Evolutionary conservation across 1,140 invertebrate species (phyloP), one percentile per base, ranked within the genome.

Genomic region (Drosophila sechellia): DNA sequence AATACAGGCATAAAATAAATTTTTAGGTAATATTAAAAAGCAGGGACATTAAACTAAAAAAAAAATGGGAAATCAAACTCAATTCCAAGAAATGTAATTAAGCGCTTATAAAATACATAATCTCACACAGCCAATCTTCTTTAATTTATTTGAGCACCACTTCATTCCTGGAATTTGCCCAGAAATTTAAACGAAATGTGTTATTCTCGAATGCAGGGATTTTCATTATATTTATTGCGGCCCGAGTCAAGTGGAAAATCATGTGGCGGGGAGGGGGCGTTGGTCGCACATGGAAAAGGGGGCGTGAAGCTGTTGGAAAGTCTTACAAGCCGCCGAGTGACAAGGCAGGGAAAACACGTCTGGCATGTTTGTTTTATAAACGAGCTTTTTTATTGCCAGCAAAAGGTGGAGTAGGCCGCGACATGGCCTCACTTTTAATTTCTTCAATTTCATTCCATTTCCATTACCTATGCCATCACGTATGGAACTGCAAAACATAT

Each of bases 361-460:
- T 46, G 52, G 64, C 27, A 78, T 78, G 79, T 83, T 79, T 84
- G 80, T 79, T 84, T 84, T 80, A 85, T 85, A 84, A 85, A 77
- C 81, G 77, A 85, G 73, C 77, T 85, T 80, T 81, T 84, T 85
- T 70, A 84, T 85, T 85, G 81, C 81, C 73, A 5, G 48, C 77
- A 77, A 85, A 73, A 71, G 71, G 37, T 40, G 13, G 15, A 8
- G 1, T 13, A 56, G 45, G 4, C 31, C 58, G 39, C 5, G 39
- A 13, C 43, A 63, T 13, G 37, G 15, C 2, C 22, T 22, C 42
- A 58, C 27, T n/a, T 3, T 17, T n/a, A 35, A 15, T 8, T 6
- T 5, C 39, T 15, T n/a, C 2, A n/a, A 8, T n/a, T 40, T 5
- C 15, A 6, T n/a, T 40, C 15, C 20, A 22, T 22, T 22, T 22